These are phyloP conservation scores for Aramus guarauna DNA, from an alignment of 2,113 vertebrate species.

Conservation along the genomic window DNA sequence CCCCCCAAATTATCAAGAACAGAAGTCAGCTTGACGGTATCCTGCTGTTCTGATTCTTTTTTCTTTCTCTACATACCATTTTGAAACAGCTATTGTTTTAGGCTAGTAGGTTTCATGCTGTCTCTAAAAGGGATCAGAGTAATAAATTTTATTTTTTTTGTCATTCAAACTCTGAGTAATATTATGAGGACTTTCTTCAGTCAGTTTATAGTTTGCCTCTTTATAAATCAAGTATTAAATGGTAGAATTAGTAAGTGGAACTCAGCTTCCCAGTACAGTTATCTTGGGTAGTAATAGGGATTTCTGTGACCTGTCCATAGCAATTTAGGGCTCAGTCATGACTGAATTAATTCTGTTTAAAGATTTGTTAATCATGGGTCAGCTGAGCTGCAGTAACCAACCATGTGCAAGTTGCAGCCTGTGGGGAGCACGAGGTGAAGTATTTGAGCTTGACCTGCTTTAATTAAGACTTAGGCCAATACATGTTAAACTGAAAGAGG, in stretches of 20 bases:
- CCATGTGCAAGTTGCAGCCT: background rate
- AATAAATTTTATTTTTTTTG: background rate
- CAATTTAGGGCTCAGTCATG: background rate
- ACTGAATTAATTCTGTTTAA: conserved; percentile 43
- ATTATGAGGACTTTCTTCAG: background rate
- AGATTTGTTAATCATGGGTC: background rate
- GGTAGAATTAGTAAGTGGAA: background rate
- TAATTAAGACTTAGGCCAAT: background rate
- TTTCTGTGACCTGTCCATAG: conserved; percentile 28
- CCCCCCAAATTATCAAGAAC: background rate
- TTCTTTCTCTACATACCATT: background rate
- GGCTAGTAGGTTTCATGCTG: background rate
- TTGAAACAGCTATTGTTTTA: background rate
- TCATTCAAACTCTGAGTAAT: background rate
- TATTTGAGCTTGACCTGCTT: background rate
- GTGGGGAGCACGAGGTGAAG: background rate
- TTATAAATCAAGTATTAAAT: background rate
- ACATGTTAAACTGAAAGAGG: too few relatives aligned
- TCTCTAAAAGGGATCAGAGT: conserved; percentile 12
- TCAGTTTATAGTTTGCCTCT: background rate
- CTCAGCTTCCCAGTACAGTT: background rate
- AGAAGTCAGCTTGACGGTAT: background rate
- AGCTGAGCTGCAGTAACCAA: background rate
- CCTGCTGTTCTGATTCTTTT: background rate
- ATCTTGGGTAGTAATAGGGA: background rate